Conservation (phyloP, 2,888 invertebrate species). For the Leptinotarsa rubiginosa region DNA sequence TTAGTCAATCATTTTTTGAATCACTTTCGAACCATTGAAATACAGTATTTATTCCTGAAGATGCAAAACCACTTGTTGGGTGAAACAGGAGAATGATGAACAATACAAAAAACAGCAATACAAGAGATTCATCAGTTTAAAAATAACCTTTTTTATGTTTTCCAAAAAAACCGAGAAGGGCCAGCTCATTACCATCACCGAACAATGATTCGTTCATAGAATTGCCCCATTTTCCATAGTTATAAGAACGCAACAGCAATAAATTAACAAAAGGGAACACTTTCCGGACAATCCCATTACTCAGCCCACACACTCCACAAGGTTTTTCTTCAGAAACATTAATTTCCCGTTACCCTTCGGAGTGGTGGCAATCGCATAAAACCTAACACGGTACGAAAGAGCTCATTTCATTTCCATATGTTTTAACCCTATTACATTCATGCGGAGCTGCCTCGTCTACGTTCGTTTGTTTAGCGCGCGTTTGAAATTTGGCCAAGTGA, state of each 20-base stretch:
- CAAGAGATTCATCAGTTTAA: too few species aligned
- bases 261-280: background rate
- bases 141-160: too few species aligned
- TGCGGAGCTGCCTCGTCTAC: slow-evolving; percentile 1
- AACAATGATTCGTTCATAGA: background rate
- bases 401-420: slow-evolving; percentile 29
- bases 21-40: too few species aligned
- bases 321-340: slow-evolving; percentile 13
- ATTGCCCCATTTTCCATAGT: background rate
- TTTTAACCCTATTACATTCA: slow-evolving; percentile 13
- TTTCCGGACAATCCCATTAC: background rate
- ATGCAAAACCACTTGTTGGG: too few species aligned
- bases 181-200: background rate
- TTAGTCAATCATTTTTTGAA: too few species aligned
- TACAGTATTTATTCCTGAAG: too few species aligned
- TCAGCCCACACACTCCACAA: slow-evolving; percentile 2
- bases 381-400: slow-evolving; percentile 18
- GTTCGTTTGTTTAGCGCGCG: background rate
- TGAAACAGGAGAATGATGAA: too few species aligned
- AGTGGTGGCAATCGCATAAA: slow-evolving; percentile 21
- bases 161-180: background rate
- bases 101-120: too few species aligned
- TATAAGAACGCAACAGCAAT: background rate
- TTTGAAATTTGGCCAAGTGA: background rate
- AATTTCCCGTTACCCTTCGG: slow-evolving; percentile 5